phyloP scores from a whole-genome alignment of 1,140 invertebrate genomes.

The Trichonephila clavata region DNA sequence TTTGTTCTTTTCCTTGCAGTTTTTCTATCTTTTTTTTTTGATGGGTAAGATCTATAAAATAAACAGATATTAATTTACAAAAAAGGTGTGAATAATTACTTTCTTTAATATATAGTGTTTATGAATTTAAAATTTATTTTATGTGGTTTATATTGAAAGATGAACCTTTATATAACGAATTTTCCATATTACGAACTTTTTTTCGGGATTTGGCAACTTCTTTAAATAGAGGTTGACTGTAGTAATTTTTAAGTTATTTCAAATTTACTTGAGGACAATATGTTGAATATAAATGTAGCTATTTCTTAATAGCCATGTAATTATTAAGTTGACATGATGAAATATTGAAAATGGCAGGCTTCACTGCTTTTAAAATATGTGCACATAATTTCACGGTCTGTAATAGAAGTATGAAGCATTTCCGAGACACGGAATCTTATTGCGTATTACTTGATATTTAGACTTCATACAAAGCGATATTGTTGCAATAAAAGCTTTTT shows the following conservation, averaged over 20 bases:
- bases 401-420: background rate
- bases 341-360: background rate
- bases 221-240: too few species aligned
- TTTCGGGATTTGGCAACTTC: too few species aligned
- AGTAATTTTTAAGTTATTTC: background rate
- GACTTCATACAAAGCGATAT: background rate
- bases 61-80: too few species aligned
- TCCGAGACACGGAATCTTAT: background rate
- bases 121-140: too few species aligned
- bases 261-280: background rate
- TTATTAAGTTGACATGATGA: background rate
- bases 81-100: too few species aligned
- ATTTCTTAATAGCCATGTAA: background rate
- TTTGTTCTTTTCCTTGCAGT: too few species aligned
- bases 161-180: too few species aligned
- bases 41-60: too few species aligned
- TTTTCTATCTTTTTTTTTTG: too few species aligned
- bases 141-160: too few species aligned
- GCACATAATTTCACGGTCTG: constrained; percentile 4
- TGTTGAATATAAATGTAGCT: background rate
- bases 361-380: background rate
- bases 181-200: too few species aligned
- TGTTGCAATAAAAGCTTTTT: background rate
- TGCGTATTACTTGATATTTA: background rate
- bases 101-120: too few species aligned